These are phyloP conservation scores for Macroramphosus scolopax DNA, from an alignment of 2,797 vertebrate species.

Conservation along the genomic window DNA sequence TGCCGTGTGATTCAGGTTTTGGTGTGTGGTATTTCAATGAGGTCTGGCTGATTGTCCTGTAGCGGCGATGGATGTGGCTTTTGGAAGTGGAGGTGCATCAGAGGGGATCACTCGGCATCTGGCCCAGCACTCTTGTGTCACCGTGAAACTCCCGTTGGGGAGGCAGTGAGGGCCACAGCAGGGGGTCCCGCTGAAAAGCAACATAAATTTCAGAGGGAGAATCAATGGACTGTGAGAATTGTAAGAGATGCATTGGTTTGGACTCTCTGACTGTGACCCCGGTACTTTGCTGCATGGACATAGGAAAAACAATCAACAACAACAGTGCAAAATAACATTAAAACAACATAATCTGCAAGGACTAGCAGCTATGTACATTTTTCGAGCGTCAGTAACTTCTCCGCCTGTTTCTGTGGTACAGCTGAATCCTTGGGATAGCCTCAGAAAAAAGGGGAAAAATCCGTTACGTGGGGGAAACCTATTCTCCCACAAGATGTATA, in stretches of 20 bases:
- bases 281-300: conserved; percentile 48
- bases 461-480: conserved; percentile 64
- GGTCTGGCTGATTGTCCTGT: conserved; percentile 58
- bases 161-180: conserved; percentile 77
- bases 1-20: conserved; percentile 62
- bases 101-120: conserved; percentile 82
- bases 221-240: conserved; percentile 79
- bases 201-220: conserved; percentile 83
- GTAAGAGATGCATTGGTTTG: conserved; percentile 73
- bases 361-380: conserved; percentile 10
- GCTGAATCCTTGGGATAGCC: conserved; percentile 42
- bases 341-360: conserved; percentile 28
- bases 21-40: conserved; percentile 67
- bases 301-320: conserved; percentile 17
- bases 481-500: conserved; percentile 79
- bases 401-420: conserved; percentile 13
- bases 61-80: conserved; percentile 69
- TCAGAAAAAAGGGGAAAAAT: conserved; percentile 20
- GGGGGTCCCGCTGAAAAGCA: conserved; percentile 77
- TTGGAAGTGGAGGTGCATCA: conserved; percentile 71
- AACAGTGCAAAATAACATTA: conserved; percentile 35
- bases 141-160: conserved; percentile 71
- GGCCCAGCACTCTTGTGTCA: conserved; percentile 82
- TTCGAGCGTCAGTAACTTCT: conserved; percentile 28
- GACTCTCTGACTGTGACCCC: conserved; percentile 65